Conservation (phyloP, 2,888 invertebrate genomes). For the Mechanitis mazaeus region DNA sequence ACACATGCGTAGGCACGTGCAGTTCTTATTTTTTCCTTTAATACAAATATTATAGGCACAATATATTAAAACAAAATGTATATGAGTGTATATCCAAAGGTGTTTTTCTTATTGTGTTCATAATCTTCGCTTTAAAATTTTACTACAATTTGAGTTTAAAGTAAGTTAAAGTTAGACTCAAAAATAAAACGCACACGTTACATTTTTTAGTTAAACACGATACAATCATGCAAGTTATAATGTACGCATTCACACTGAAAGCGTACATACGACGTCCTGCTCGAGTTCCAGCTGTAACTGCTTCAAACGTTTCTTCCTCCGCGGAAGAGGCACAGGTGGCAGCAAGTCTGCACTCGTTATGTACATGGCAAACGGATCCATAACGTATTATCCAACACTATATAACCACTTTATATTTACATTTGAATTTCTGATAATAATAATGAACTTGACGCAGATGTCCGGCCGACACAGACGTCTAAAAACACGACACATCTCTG, state of each 20-base stretch:
- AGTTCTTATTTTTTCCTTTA: conserved; percentile 11
- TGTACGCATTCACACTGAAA: neutral
- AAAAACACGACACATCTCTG: conserved; percentile 49
- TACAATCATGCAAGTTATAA: neutral
- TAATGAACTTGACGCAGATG: conserved; percentile 51
- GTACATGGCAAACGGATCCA: conserved; percentile 71
- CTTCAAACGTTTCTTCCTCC: conserved; percentile 67
- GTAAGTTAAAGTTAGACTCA: conserved; percentile 1
- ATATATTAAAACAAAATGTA: too few species aligned
- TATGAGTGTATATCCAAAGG: too few species aligned
- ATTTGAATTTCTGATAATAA: conserved; percentile 35
- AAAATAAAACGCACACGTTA: conserved; percentile 14
- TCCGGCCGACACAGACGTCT: conserved; percentile 42
- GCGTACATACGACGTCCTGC: conserved; percentile 42
- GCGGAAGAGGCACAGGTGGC: conserved; percentile 63
- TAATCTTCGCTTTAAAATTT: too few species aligned
- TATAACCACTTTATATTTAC: conserved; percentile 37
- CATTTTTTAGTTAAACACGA: conserved; percentile 10
- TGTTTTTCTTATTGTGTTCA: too few species aligned
- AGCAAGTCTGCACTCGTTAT: conserved; percentile 62
- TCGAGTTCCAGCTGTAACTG: conserved; percentile 59
- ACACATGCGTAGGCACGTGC: conserved; percentile 23
- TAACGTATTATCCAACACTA: conserved; percentile 33
- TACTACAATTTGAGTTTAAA: too few species aligned
- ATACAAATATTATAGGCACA: neutral